Evolutionary conservation across 2,113 vertebrate genomes (phyloP), one percentile per base, ranked within the genome.

Genomic region (Synodontis membranacea): DNA sequence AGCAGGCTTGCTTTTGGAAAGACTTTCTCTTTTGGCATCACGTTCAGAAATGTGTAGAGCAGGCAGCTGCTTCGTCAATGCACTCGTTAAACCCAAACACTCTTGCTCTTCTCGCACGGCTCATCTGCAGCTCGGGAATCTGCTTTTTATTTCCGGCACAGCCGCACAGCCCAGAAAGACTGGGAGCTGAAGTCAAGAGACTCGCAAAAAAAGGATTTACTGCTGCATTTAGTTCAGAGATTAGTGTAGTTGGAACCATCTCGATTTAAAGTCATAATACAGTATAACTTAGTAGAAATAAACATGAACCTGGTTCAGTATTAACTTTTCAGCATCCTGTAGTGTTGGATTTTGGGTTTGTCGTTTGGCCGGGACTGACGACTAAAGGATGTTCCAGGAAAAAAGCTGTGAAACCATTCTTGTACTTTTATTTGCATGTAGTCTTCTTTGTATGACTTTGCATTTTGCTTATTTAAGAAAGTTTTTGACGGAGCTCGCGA

Each of bases 11-110:
- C 54, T 60, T 85, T 87, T 79, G 86, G 80, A 84, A 46, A 80
- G 82, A 64, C 86, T 72, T 64, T 86, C 72, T 85, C 60, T 52
- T 52, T 78, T 86, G 84, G 34, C 12, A 48, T 78, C 86, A 60
- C 75, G 56, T 81, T 82, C 46, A 81, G 68, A 85, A 80, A 72
- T 46, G 48, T 44, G 70, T 72, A 31, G 80, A 88, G 72, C 84
- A 72, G 52, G 66, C 76, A 75, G 88, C 76, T 52, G 50, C 60
- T 70, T 79, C 78, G 14, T 72, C 28, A 81, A 1, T 42, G 54
- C 14, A 78, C 79, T 80, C 84, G 75, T 86, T 89, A 86, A 87
- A 87, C 76, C 70, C 86, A 52, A 48, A 64, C 84, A 15, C 2
- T 34, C 83, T 62, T 34, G 56, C 34, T 83, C 3, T 31, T 80